phyloP scores from a whole-genome alignment of 2,797 vertebrate species.

The Australoheros facetus region DNA sequence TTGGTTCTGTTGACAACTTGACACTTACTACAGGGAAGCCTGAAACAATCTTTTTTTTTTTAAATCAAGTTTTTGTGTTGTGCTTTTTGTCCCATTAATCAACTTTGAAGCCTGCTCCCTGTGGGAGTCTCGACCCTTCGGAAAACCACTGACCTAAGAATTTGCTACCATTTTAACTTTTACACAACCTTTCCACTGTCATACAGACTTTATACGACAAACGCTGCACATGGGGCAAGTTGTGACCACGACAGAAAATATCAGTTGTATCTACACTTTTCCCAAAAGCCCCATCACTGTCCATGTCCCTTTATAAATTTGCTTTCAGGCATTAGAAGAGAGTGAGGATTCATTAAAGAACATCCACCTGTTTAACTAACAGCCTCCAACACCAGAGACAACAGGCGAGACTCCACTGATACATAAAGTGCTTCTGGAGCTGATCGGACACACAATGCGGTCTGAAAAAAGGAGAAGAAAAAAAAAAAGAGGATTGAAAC shows the following conservation, averaged over 20 bases:
- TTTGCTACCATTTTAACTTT: not conserved
- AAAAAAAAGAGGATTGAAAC: constrained; percentile 19
- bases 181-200: not conserved
- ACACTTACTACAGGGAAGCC: not conserved
- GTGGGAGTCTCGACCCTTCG: not conserved
- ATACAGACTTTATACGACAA: not conserved
- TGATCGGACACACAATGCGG: constrained; percentile 18
- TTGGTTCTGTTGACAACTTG: not conserved
- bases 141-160: not conserved
- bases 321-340: not conserved
- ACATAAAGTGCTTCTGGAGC: constrained; percentile 35
- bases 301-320: not conserved
- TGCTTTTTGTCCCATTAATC: not conserved
- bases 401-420: constrained; percentile 37
- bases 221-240: not conserved
- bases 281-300: not conserved
- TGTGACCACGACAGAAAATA: not conserved
- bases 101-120: not conserved
- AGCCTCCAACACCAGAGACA: not conserved
- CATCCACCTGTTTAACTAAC: no score
- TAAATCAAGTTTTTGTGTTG: not conserved
- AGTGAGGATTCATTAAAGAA: no score
- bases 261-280: not conserved
- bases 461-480: not conserved
- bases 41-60: not conserved